These are phyloP conservation scores for Callinectes sapidus DNA, from an alignment of 2,888 invertebrate species.

Conservation along the genomic window DNA sequence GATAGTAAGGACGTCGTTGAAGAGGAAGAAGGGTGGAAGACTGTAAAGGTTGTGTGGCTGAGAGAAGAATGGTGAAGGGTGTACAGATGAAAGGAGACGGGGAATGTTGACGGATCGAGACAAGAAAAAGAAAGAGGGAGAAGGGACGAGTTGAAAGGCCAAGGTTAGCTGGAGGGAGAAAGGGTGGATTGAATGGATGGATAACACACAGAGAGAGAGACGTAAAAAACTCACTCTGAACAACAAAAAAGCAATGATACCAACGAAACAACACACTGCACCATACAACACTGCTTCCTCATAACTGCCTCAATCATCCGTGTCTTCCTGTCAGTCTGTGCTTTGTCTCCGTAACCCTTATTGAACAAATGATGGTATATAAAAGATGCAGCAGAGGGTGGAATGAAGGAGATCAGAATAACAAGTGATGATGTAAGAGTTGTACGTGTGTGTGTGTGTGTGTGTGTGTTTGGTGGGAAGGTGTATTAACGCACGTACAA, in stretches of 20 bases:
- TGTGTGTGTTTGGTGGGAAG: neutral
- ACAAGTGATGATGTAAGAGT: neutral
- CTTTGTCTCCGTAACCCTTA: slow-evolving; percentile 75
- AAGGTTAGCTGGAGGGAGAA: neutral
- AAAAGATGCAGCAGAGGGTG: neutral
- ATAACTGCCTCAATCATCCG: neutral
- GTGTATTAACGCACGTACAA: neutral
- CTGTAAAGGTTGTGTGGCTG: neutral
- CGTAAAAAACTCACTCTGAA: too few relatives aligned
- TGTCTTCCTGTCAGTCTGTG: slow-evolving; percentile 1
- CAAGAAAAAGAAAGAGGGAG: neutral
- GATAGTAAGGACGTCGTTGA: neutral
- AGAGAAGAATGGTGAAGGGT: neutral
- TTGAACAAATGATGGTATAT: neutral
- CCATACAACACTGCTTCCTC: neutral
- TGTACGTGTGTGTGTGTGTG: neutral
- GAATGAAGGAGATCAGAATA: neutral
- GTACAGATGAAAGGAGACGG: neutral
- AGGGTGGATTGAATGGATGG: neutral
- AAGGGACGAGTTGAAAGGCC: neutral
- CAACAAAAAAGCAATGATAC: too few relatives aligned
- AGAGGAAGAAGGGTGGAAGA: neutral
- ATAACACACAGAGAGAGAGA: slow-evolving; percentile 3
- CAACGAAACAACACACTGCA: neutral
- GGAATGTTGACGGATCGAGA: slow-evolving; percentile 10